A percentile compares a stretch with the other conserved stretches of the same genome.
These are phyloP conservation scores for Nansenia antarctica DNA, from an alignment of 2,113 vertebrate species.

Conservation along the genomic window DNA sequence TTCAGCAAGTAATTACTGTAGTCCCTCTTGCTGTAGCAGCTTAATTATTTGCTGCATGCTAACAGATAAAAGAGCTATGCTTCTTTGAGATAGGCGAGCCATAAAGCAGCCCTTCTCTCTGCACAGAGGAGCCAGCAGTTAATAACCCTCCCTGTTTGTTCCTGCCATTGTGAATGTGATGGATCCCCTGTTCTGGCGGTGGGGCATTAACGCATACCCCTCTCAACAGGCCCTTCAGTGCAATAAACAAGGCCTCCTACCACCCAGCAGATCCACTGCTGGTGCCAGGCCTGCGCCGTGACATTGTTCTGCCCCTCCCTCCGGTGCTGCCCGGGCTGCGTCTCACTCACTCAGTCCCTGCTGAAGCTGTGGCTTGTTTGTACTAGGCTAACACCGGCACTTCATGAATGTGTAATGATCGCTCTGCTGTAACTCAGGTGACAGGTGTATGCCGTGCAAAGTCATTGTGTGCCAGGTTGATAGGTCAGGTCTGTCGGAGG, in stretches of 20 bases:
- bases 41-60: conserved; percentile 52
- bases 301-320: conserved; percentile 1
- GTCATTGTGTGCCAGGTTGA: no score
- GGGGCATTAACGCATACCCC: conserved; percentile 7
- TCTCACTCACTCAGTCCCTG: background rate
- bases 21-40: conserved; percentile 43
- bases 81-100: conserved; percentile 33
- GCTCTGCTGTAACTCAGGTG: background rate
- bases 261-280: background rate
- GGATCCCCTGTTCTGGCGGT: conserved; percentile 9
- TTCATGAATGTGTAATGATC: background rate
- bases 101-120: conserved; percentile 30
- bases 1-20: conserved; percentile 52
- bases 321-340: background rate
- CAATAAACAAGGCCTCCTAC: conserved; percentile 5
- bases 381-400: background rate
- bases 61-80: conserved; percentile 36
- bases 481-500: background rate
- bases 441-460: no score
- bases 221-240: conserved; percentile 6
- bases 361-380: background rate
- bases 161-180: conserved; percentile 13
- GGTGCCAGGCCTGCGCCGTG: conserved; percentile 4
- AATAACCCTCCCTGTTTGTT: conserved; percentile 7
- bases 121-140: background rate